phyloP scores from a whole-genome alignment of 2,113 vertebrate genomes.

The Chrysemys picta region DNA sequence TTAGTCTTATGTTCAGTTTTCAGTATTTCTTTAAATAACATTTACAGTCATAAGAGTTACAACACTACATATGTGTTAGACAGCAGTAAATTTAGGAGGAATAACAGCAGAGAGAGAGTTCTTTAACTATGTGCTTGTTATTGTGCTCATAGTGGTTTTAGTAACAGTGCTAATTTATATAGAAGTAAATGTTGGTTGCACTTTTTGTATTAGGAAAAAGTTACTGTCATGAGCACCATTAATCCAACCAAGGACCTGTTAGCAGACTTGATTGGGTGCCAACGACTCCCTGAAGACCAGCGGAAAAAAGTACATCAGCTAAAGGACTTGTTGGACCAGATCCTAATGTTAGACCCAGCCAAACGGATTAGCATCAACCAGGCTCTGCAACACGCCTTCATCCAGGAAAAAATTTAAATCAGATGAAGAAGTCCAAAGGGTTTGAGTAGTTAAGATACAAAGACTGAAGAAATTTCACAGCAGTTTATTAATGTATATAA shows the following conservation, averaged over 20 bases:
- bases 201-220: slow-evolving; percentile 91
- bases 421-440: slow-evolving; percentile 85
- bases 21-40: not conserved
- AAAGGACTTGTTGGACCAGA: slow-evolving; percentile 98
- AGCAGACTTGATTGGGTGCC: slow-evolving; percentile 94
- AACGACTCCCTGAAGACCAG: slow-evolving; percentile 98
- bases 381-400: slow-evolving; percentile 98
- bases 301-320: slow-evolving; percentile 99
- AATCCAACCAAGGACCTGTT: slow-evolving; percentile 99
- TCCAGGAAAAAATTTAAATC: slow-evolving; percentile 97
- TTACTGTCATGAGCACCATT: slow-evolving; percentile 99
- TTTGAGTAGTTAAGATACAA: slow-evolving; percentile 87
- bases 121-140: not conserved
- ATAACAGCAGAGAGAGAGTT: not conserved
- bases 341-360: slow-evolving; percentile 98
- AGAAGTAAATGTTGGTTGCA: slow-evolving; percentile 28
- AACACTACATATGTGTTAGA: not conserved
- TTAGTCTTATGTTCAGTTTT: not conserved
- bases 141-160: not conserved
- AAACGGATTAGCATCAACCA: slow-evolving; percentile 99
- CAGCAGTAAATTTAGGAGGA: not conserved
- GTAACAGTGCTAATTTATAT: slow-evolving; percentile 32
- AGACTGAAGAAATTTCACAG: slow-evolving; percentile 88
- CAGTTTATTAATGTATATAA: slow-evolving; percentile 90
- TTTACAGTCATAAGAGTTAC: not conserved